Evolutionary conservation across 2,797 vertebrate genomes (phyloP).

Genomic region (Oreortyx pictus): DNA sequence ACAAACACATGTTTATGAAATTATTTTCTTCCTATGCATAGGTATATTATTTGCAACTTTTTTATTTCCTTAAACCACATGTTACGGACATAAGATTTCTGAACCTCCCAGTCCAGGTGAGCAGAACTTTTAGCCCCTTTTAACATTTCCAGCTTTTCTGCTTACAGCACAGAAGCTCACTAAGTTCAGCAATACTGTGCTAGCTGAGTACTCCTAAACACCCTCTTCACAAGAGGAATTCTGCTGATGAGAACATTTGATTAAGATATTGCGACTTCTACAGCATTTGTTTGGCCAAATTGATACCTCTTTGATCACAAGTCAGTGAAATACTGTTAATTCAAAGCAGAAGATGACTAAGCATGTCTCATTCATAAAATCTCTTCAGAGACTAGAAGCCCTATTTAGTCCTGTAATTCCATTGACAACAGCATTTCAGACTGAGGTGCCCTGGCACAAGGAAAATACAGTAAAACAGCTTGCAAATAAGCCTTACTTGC

Average conservation of each 20-base stretch:
- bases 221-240: not conserved
- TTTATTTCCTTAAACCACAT: not conserved
- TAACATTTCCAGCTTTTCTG: not conserved
- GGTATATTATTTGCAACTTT: not conserved
- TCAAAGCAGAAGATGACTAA: not conserved
- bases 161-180: not conserved
- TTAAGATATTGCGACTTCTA: not conserved
- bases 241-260: not conserved
- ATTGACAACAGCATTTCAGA: not conserved
- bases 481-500: not conserved
- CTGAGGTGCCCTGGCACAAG: not conserved
- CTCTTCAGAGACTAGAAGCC: not conserved
- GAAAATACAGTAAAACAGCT: not conserved
- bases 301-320: not conserved
- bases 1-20: not conserved
- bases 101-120: not conserved
- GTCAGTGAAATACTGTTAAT: not conserved
- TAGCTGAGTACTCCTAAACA: not conserved
- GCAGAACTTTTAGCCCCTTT: not conserved
- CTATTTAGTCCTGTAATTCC: not conserved
- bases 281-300: not conserved
- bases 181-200: not conserved
- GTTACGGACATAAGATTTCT: not conserved
- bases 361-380: not conserved
- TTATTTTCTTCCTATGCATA: not conserved